These are phyloP conservation scores for Sitta carolinensis DNA, from an alignment of 2,797 vertebrate species.

Conservation along the genomic window DNA sequence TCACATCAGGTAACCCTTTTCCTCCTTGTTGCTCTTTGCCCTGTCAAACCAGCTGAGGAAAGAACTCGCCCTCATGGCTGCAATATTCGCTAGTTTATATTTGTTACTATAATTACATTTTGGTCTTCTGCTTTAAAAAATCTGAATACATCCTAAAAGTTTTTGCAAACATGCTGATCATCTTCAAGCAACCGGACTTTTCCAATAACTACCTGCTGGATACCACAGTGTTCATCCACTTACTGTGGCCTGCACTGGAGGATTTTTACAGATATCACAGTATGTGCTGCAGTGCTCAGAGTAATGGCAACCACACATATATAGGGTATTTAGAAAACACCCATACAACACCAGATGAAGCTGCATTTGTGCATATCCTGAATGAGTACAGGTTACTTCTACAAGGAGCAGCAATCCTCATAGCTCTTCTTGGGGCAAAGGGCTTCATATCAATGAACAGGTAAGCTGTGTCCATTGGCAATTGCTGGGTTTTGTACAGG, in stretches of 20 bases:
- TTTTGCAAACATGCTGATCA: background rate
- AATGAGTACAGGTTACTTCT: background rate
- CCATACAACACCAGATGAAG: background rate
- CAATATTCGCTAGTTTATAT: background rate
- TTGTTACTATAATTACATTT: background rate
- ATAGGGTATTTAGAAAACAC: background rate
- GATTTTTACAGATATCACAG: background rate
- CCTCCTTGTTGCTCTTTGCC: background rate
- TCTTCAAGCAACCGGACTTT: background rate
- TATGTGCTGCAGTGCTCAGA: background rate
- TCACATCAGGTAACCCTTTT: background rate
- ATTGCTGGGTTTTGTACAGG: background rate
- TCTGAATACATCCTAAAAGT: background rate
- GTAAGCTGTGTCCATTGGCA: background rate
- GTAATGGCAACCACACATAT: background rate
- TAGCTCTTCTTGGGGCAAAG: background rate
- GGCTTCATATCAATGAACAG: background rate
- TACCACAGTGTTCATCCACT: background rate
- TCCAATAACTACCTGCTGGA: background rate
- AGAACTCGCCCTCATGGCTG: background rate
- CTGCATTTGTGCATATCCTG: background rate
- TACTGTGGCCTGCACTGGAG: background rate
- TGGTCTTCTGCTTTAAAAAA: background rate
- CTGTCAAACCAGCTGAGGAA: background rate
- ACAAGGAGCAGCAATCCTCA: background rate